phyloP scores from a whole-genome alignment of 2,888 invertebrate genomes.

The Ichneumoninae sp. region DNA sequence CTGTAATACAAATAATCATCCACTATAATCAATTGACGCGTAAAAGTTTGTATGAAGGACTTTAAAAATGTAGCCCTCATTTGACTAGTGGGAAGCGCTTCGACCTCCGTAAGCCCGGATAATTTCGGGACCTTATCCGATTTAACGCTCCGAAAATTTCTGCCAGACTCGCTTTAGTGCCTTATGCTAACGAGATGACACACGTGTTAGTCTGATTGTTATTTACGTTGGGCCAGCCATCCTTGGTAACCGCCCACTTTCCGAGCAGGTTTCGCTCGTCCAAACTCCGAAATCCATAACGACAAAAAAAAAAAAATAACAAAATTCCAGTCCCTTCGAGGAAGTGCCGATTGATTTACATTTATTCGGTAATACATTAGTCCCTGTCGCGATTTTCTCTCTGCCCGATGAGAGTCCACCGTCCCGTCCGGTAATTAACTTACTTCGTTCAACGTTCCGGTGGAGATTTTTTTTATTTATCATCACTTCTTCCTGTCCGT shows the following conservation, averaged over 20 bases:
- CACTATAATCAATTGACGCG: too few relatives aligned
- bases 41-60: too few relatives aligned
- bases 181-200: constrained; percentile 67
- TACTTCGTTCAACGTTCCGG: constrained; percentile 40
- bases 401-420: constrained; percentile 2
- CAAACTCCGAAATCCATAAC: constrained; percentile 42
- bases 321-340: constrained; percentile 36
- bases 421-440: constrained; percentile 50
- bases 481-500: not conserved
- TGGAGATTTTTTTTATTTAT: not conserved
- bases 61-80: too few relatives aligned
- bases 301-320: constrained; percentile 33
- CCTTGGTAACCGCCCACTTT: constrained; percentile 33
- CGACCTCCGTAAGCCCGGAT: too few relatives aligned
- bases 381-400: constrained; percentile 35
- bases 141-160: not conserved
- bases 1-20: too few relatives aligned
- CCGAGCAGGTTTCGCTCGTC: not conserved
- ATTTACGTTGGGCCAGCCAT: constrained; percentile 65
- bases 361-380: constrained; percentile 44
- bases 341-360: constrained; percentile 61
- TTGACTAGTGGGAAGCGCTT: too few relatives aligned
- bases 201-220: constrained; percentile 67
- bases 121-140: not conserved
- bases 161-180: constrained; percentile 46